Evolutionary conservation across 2,888 invertebrate genomes (phyloP).

Genomic region (Isotomurus palustris): DNA sequence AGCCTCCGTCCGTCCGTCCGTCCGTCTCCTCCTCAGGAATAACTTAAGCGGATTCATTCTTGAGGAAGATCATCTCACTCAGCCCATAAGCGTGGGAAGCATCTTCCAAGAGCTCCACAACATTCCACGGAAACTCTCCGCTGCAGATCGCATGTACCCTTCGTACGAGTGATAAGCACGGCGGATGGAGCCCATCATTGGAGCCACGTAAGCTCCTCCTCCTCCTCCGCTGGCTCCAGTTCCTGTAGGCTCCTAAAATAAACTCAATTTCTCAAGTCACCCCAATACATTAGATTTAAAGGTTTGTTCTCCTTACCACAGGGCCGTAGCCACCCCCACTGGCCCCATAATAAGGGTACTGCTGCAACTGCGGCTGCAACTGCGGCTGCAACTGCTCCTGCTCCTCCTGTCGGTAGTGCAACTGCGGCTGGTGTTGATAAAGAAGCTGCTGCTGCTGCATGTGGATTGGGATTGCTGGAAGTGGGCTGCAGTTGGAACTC

Average conservation of each 20-base stretch:
- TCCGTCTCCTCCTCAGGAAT: too few relatives aligned
- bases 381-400: too few relatives aligned
- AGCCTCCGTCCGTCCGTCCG: too few relatives aligned
- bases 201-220: constrained; percentile 17
- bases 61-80: too few relatives aligned
- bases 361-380: too few relatives aligned
- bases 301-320: neutral
- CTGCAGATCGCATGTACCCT: constrained; percentile 20
- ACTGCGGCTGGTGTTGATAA: neutral
- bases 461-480: too few relatives aligned
- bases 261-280: too few relatives aligned
- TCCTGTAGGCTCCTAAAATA: constrained; percentile 25
- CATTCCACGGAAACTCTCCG: constrained; percentile 19
- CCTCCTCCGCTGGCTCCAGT: too few relatives aligned
- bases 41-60: too few relatives aligned
- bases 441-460: neutral
- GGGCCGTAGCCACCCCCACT: neutral
- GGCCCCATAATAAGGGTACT: neutral
- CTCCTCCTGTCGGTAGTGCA: too few relatives aligned
- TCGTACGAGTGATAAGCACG: constrained; percentile 23
- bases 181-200: constrained; percentile 25
- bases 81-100: too few relatives aligned
- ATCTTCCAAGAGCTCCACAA: constrained; percentile 25
- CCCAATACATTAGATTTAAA: neutral
- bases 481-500: too few relatives aligned